These are phyloP conservation scores for Pseudopleuronectes americanus DNA, from an alignment of 2,797 vertebrate genomes.

Conservation along the genomic window DNA sequence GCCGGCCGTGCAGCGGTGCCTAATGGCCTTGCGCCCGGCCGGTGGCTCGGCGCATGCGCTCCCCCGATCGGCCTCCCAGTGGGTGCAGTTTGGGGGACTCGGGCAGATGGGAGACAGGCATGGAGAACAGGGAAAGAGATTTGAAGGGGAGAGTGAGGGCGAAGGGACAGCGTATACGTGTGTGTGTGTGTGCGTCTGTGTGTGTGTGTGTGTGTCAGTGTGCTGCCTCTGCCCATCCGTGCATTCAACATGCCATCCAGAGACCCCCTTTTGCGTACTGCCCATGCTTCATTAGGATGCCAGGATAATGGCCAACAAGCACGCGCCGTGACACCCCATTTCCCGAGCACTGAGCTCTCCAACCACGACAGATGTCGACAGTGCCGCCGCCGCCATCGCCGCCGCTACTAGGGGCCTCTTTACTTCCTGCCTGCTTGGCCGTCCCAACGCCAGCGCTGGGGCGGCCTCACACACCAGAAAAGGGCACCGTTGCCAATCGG, in stretches of 20 bases:
- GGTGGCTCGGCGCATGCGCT: constrained; percentile 85
- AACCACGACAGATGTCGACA: constrained; percentile 99
- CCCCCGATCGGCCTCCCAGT: constrained; percentile 84
- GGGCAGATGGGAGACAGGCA: constrained; percentile 95
- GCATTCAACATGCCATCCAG: constrained; percentile 94
- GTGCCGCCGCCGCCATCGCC: constrained; percentile 85
- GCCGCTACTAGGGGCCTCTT: constrained; percentile 64
- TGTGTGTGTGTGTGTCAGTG: constrained; percentile 82
- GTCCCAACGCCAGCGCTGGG: constrained; percentile 37
- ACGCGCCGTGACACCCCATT: constrained; percentile 98
- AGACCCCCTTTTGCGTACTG: constrained; percentile 85
- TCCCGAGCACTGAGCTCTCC: constrained; percentile 98
- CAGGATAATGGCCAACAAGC: constrained; percentile 98
- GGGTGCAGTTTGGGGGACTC: constrained; percentile 89
- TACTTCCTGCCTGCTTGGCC: constrained; percentile 70
- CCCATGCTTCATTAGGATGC: constrained; percentile 99
- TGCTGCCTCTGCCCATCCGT: constrained; percentile 95
- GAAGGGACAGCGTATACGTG: constrained; percentile 15
- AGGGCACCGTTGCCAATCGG: constrained; percentile 41
- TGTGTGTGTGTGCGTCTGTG: constrained; percentile 10
- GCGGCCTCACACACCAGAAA: constrained; percentile 26
- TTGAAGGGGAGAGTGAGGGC: constrained; percentile 54
- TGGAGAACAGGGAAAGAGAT: constrained; percentile 81
- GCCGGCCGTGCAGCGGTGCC: constrained; percentile 52
- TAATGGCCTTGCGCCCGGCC: constrained; percentile 65